phyloP scores from a whole-genome alignment of 1,140 invertebrate species.

The Asobara japonica region DNA sequence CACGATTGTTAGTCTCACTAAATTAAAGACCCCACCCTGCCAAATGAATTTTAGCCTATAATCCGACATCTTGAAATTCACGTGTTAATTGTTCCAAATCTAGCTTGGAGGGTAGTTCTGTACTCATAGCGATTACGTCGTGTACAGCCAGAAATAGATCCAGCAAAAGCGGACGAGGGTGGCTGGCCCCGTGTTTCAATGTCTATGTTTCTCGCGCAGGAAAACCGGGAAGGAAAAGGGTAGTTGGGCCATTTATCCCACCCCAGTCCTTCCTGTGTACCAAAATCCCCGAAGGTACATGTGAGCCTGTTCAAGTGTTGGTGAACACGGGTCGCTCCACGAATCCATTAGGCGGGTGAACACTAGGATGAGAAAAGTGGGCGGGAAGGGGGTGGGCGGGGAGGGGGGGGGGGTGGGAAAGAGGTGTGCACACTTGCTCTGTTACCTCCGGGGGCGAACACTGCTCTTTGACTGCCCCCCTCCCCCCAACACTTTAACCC shows the following conservation, averaged over 20 bases:
- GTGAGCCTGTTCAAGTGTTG: constrained; percentile 3
- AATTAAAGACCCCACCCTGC: no score
- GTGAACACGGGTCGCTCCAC: constrained; percentile 6
- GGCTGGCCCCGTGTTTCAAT: neutral
- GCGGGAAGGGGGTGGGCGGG: neutral
- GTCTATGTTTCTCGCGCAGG: neutral
- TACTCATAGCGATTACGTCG: neutral
- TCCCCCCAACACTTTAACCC: neutral
- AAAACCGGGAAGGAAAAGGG: neutral
- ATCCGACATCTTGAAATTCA: neutral
- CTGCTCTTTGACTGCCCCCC: neutral
- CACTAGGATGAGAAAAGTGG: neutral
- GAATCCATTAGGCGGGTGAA: constrained; percentile 1
- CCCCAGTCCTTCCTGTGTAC: neutral
- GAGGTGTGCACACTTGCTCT: constrained; percentile 10
- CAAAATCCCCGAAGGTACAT: neutral
- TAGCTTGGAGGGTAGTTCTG: neutral
- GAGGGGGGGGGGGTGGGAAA: neutral
- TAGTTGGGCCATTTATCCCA: neutral
- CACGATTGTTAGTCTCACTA: no score
- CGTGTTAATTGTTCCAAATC: neutral
- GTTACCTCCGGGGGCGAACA: constrained; percentile 2
- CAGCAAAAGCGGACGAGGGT: neutral
- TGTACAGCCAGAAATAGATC: neutral
- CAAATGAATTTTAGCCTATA: neutral